These are phyloP conservation scores for Spodoptera frugiperda DNA, from an alignment of 1,140 invertebrate species.

Conservation along the genomic window DNA sequence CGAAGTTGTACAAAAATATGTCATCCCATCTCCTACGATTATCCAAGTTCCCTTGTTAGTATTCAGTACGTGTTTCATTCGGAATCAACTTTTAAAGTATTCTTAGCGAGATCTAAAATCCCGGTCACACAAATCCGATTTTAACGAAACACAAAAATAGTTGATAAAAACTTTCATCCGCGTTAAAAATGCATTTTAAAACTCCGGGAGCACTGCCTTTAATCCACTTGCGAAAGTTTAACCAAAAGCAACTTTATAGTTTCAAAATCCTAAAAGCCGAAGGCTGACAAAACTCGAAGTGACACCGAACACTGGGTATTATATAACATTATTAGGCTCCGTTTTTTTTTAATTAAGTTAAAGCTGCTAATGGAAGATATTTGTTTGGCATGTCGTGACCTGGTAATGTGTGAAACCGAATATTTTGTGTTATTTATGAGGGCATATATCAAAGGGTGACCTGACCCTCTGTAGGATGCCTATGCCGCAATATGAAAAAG, in stretches of 20 bases:
- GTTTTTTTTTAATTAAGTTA: slow-evolving; percentile 50
- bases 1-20: slow-evolving; percentile 33
- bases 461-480: slow-evolving; percentile 24
- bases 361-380: slow-evolving; percentile 45
- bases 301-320: slow-evolving; percentile 1
- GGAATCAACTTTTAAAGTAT: slow-evolving; percentile 35
- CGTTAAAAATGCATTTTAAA: slow-evolving; percentile 69
- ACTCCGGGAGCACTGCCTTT: slow-evolving; percentile 65
- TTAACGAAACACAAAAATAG: slow-evolving; percentile 53
- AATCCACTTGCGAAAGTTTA: slow-evolving; percentile 69
- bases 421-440: slow-evolving; percentile 51
- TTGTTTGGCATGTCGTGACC: slow-evolving; percentile 46
- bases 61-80: slow-evolving; percentile 30
- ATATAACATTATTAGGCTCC: slow-evolving; percentile 3
- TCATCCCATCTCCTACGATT: slow-evolving; percentile 22
- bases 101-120: slow-evolving; percentile 22
- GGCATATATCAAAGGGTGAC: slow-evolving; percentile 43
- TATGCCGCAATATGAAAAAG: slow-evolving; percentile 21
- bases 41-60: slow-evolving; percentile 28
- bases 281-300: slow-evolving; percentile 51
- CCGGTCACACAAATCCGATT: slow-evolving; percentile 54
- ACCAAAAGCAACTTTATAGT: slow-evolving; percentile 61
- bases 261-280: slow-evolving; percentile 68
- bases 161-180: slow-evolving; percentile 62
- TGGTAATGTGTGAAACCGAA: slow-evolving; percentile 46